Conservation (phyloP, 2,113 vertebrate genomes). For the Synchiropus splendidus region DNA sequence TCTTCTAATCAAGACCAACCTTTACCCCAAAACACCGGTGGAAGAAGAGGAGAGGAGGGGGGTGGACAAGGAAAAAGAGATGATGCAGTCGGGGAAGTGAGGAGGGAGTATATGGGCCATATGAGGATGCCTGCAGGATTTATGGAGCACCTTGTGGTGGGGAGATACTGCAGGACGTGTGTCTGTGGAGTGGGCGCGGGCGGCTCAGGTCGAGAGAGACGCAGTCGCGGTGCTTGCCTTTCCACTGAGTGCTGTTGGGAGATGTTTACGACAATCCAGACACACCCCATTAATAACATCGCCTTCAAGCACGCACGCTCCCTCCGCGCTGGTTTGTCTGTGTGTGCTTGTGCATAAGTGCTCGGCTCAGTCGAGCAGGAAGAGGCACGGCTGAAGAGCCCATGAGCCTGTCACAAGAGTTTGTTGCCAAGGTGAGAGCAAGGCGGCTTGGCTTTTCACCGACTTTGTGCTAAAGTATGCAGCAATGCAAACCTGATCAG, state of each 20-base stretch:
- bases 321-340: neutral
- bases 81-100: neutral
- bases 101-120: conserved; percentile 23
- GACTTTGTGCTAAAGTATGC: too few relatives aligned
- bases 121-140: conserved; percentile 34
- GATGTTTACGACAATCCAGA: conserved; percentile 55
- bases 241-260: conserved; percentile 42
- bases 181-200: conserved; percentile 18
- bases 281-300: conserved; percentile 59
- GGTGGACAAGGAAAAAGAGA: conserved; percentile 2
- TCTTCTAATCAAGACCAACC: conserved; percentile 64
- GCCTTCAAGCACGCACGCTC: conserved; percentile 23
- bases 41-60: conserved; percentile 18
- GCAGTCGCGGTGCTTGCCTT: conserved; percentile 19
- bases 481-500: neutral
- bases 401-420: conserved; percentile 20
- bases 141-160: conserved; percentile 39
- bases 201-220: conserved; percentile 34
- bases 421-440: conserved; percentile 10
- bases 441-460: too few relatives aligned
- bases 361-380: conserved; percentile 29
- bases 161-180: conserved; percentile 31
- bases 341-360: conserved; percentile 10
- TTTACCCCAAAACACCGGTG: conserved; percentile 42
- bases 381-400: conserved; percentile 30